Base-by-base conservation (phyloP, 2,888 invertebrate genomes). In the Sclerodermus sp. region DNA sequence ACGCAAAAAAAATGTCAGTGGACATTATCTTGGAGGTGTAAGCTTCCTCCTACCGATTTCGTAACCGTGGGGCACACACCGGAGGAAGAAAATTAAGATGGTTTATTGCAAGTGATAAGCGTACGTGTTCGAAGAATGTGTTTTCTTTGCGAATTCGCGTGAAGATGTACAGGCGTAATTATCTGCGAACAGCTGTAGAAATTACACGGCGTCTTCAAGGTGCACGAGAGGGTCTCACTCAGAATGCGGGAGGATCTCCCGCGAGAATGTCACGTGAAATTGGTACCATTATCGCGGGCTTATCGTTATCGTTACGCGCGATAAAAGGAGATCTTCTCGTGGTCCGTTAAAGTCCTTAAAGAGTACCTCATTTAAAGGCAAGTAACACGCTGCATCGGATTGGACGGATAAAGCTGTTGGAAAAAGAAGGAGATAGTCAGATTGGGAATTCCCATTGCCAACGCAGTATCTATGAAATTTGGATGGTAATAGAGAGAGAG, bases 241-340 rank as follows among this genome's bases (percentile, higher is more conserved):
- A n/a, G n/a, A 42, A 36, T 32, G 29, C 36, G 34, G 15, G 51
- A 50, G 47, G 43, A 44, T 51, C 47, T 49, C 52, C 50, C 45
- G 51, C 48, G 46, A 54, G 52, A 32, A 53, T 41, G 53, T 57
- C 60, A 54, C 46, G 57, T 49, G 54, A 39, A 61, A 65, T 62
- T 58, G 60, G 54, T 45, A 41, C 55, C 51, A 61, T 66, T 62
- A 62, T 66, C 58, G 37, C 54, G 44, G 45, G 56, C 58, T 67
- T 66, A 63, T 62, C 60, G 57, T 62, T 58, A 66, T 66, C 62
- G 57, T 54, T 52, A 49, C 38, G 48, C 48, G 45, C 51, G 50
- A 46, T 57, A 58, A 64, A 57, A 66, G 60, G 50, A n/a, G n/a
- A 49, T 49, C 52, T 49, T 43, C 45, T 36, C 36, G 15, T 46